These are phyloP conservation scores for Belgica antarctica DNA, from an alignment of 2,888 invertebrate genomes.

Conservation along the genomic window DNA sequence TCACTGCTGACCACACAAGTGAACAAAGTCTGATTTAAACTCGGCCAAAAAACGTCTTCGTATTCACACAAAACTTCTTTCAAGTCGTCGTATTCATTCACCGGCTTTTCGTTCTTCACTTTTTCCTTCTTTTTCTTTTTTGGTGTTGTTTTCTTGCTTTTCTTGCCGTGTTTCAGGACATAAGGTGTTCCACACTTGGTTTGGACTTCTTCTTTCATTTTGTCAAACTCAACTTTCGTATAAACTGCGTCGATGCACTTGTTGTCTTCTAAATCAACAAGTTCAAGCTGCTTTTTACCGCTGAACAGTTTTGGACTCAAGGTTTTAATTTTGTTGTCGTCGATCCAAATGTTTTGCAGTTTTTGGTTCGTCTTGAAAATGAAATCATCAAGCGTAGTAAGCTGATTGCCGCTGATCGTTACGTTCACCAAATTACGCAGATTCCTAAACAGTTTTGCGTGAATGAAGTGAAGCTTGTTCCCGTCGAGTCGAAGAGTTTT, in stretches of 20 bases:
- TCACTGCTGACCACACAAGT: constrained; percentile 3
- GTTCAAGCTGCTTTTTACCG: not conserved
- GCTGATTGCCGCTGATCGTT: constrained; percentile 19
- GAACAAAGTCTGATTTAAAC: constrained; percentile 1
- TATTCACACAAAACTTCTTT: constrained; percentile 36
- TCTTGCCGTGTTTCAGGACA: not conserved
- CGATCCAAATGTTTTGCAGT: constrained; percentile 30
- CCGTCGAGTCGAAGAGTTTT: constrained; percentile 26
- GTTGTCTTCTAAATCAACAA: constrained; percentile 29
- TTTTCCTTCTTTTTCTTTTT: constrained; percentile 7
- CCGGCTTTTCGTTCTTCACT: not conserved
- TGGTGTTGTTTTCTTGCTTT: not conserved
- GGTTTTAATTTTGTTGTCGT: constrained; percentile 28
- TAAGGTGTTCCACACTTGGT: constrained; percentile 18
- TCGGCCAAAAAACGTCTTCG: constrained; percentile 35
- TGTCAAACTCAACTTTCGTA: not conserved
- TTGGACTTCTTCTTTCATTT: constrained; percentile 14
- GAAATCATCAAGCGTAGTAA: not conserved
- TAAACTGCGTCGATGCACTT: constrained; percentile 31
- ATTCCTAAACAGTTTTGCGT: constrained; percentile 5
- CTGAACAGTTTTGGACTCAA: constrained; percentile 24
- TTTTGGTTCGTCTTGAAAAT: constrained; percentile 28
- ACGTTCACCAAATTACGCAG: constrained; percentile 28
- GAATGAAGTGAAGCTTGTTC: constrained; percentile 22
- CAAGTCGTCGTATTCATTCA: not conserved